Percentiles rank a stretch among this genome's conserved stretches.
Conservation (phyloP, 2,113 vertebrate species). For the Lanius collurio region DNA sequence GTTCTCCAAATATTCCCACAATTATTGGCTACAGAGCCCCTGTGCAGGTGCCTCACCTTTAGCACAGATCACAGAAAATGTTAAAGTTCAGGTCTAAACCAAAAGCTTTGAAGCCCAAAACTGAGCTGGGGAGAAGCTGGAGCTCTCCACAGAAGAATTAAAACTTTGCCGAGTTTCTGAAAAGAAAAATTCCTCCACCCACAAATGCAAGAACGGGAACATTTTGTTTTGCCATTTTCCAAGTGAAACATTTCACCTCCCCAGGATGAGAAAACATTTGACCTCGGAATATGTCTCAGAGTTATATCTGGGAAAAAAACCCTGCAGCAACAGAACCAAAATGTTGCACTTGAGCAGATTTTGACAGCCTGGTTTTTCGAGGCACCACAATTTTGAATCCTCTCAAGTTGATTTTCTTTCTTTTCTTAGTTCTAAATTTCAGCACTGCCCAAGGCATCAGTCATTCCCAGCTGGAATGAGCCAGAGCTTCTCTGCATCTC, state of each 20-base stretch:
- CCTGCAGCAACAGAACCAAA: neutral
- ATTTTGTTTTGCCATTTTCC: neutral
- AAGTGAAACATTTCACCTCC: neutral
- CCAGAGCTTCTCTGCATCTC: neutral
- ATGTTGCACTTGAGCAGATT: neutral
- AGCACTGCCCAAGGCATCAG: neutral
- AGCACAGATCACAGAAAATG: neutral
- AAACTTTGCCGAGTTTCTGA: neutral
- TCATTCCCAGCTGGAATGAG: constrained; percentile 38
- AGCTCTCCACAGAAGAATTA: neutral
- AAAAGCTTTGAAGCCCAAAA: neutral
- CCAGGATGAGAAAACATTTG: neutral
- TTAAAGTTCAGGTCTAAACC: neutral
- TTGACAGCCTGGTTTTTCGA: neutral
- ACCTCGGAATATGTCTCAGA: neutral
- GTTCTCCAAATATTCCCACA: neutral
- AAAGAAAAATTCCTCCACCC: neutral
- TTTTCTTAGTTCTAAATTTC: neutral
- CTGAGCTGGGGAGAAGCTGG: neutral
- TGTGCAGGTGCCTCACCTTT: neutral
- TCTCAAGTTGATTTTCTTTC: neutral
- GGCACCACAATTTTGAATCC: neutral
- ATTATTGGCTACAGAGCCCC: neutral
- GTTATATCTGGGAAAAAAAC: neutral
- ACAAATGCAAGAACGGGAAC: neutral